Evolutionary conservation across 2,113 vertebrate species (phyloP), one percentile per base, ranked within the genome.

Genomic region (Chrysochloris asiatica): DNA sequence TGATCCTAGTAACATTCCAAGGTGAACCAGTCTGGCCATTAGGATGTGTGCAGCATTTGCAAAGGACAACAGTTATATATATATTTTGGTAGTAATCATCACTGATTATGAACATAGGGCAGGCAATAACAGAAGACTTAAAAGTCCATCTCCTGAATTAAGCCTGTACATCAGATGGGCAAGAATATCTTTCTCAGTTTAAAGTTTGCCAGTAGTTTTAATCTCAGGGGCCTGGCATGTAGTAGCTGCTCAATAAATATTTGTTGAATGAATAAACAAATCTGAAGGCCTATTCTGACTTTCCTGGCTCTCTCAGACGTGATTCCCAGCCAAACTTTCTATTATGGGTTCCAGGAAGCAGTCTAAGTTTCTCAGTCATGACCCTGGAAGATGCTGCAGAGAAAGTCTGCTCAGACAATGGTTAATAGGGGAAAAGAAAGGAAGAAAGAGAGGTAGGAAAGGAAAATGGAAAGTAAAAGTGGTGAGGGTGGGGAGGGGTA

Each of bases 251-350:
- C 28, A 77, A 65, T 90, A 96, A 86, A 89, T 67, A 89, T 48
- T 45, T 93, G 59, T 33, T 86, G 52, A 90, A 41, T 69, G 48
- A 73, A 78, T 72, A 90, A 92, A 95, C 86, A 90, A 61, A 73
- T 63, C n/a, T 80, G 76, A 90, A 79, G 1, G 1, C 43, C 45
- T 76, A 36, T 77, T 78, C 52, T 88, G 67, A 59, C 71, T 88
- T 76, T 90, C 28, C 33, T 54, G 19, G 10, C 52, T 30, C 47
- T 86, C n/a, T 22, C 61, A 90, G 69, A 52, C 77, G 45, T 72
- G 69, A 86, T 84, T 93, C 91, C 85, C 82, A 88, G 65, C 10
- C 54, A 88, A 69, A 43, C 33, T 90, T 77, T 84, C 50, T 72
- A 54, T 33, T 69, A 16, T 21, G 48, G 56, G 61, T 76, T 88